These are phyloP conservation scores for Mimumesa dahlbomi DNA, from an alignment of 2,888 invertebrate species.

Conservation along the genomic window DNA sequence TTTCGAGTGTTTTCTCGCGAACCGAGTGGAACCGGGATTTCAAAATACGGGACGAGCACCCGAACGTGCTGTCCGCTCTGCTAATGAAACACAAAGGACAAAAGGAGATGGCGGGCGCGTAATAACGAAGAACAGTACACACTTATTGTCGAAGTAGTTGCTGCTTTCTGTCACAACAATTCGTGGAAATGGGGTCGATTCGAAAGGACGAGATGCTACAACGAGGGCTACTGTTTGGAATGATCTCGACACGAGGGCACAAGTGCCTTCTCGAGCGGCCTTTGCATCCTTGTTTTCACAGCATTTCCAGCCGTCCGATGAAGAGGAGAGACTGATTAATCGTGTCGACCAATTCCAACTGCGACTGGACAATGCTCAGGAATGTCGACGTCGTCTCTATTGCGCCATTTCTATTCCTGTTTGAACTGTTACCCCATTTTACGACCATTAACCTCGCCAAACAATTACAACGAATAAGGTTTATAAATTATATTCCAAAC, in stretches of 20 bases:
- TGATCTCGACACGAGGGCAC: conserved; percentile 65
- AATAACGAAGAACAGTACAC: conserved; percentile 55
- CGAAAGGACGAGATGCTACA: conserved; percentile 55
- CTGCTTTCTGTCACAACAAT: conserved; percentile 72
- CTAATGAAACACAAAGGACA: conserved; percentile 43
- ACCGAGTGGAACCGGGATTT: background rate
- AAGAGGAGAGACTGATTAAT: conserved; percentile 63
- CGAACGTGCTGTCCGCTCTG: conserved; percentile 16
- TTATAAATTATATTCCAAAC: too few species aligned
- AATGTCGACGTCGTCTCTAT: conserved; percentile 37
- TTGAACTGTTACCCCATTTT: conserved; percentile 1
- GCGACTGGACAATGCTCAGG: conserved; percentile 38
- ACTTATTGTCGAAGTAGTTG: conserved; percentile 59
- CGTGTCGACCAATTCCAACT: conserved; percentile 51
- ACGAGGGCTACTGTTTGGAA: conserved; percentile 65
- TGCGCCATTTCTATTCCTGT: conserved; percentile 7
- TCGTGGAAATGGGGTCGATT: conserved; percentile 60
- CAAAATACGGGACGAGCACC: background rate
- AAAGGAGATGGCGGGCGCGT: conserved; percentile 38
- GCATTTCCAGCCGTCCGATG: conserved; percentile 56
- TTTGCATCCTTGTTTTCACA: conserved; percentile 67
- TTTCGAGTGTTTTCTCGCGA: background rate
- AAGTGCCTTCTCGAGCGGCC: conserved; percentile 53
- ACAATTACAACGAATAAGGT: background rate
- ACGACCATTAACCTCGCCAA: background rate